These are phyloP conservation scores for Pollachius pollachius DNA, from an alignment of 2,113 vertebrate species.

Conservation along the genomic window DNA sequence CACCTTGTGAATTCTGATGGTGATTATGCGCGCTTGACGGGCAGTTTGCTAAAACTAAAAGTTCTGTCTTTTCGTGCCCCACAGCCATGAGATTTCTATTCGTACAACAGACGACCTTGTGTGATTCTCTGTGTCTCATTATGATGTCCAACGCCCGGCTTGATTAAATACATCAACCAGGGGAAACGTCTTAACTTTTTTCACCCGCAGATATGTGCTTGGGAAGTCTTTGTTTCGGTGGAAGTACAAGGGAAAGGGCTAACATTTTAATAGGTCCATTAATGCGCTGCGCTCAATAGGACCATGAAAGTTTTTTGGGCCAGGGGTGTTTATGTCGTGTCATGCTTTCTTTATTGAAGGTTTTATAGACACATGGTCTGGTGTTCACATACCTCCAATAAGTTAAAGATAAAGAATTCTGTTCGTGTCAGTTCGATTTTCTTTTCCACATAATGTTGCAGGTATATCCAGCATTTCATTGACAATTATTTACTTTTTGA, in stretches of 20 bases:
- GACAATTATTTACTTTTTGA: too few relatives aligned
- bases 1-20: constrained; percentile 87
- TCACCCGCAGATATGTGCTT: constrained; percentile 53
- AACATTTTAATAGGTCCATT: constrained; percentile 6
- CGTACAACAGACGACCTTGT: constrained; percentile 71
- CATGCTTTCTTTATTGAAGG: too few relatives aligned
- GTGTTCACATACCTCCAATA: too few relatives aligned
- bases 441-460: too few relatives aligned
- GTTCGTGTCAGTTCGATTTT: too few relatives aligned
- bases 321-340: too few relatives aligned
- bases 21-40: constrained; percentile 87
- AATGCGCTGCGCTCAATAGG: not conserved
- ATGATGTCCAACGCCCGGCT: constrained; percentile 52
- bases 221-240: constrained; percentile 49
- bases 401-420: too few relatives aligned
- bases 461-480: too few relatives aligned
- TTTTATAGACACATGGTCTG: too few relatives aligned
- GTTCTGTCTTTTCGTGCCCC: constrained; percentile 72
- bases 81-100: constrained; percentile 70
- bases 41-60: constrained; percentile 84
- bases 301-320: too few relatives aligned
- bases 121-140: constrained; percentile 53
- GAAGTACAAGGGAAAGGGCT: constrained; percentile 18
- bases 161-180: constrained; percentile 57
- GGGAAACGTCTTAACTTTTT: constrained; percentile 39